Evolutionary conservation across 1,140 invertebrate genomes (phyloP).

Genomic region (Hermetia illucens): DNA sequence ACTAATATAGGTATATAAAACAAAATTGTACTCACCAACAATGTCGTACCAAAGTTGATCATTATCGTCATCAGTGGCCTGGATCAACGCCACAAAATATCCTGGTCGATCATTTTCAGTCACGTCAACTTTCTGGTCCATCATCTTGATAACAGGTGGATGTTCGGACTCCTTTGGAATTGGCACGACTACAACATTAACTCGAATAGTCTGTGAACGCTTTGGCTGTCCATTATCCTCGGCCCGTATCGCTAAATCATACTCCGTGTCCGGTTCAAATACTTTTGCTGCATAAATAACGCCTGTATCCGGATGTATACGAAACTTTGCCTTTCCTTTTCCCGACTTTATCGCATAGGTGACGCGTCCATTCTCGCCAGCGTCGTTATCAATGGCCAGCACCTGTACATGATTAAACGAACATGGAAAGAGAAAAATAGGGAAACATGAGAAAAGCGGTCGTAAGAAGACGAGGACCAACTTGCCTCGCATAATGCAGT

Average conservation of each 20-base stretch:
- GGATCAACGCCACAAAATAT: constrained; percentile 64
- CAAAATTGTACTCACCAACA: constrained; percentile 46
- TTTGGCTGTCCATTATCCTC: constrained; percentile 59
- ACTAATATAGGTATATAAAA: too few relatives aligned
- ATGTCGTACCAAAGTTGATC: constrained; percentile 84
- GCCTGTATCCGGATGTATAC: constrained; percentile 64
- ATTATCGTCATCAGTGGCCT: constrained; percentile 68
- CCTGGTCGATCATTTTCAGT: constrained; percentile 75
- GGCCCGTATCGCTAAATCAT: constrained; percentile 64
- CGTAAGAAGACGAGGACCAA: too few relatives aligned
- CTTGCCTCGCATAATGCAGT: too few relatives aligned
- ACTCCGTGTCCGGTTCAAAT: constrained; percentile 58
- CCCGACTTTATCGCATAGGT: constrained; percentile 67
- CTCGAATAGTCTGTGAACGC: constrained; percentile 51
- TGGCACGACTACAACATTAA: constrained; percentile 50
- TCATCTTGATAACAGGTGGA: constrained; percentile 46
- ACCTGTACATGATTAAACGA: constrained; percentile 44
- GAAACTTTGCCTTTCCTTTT: constrained; percentile 57
- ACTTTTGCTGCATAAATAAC: constrained; percentile 55
- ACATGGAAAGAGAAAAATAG: too few relatives aligned
- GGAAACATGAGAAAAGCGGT: too few relatives aligned
- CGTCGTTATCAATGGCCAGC: constrained; percentile 69
- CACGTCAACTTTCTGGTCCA: constrained; percentile 50
- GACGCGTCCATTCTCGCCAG: constrained; percentile 65
- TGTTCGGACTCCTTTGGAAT: constrained; percentile 41